Evolutionary conservation across 2,888 invertebrate genomes (phyloP).

Genomic region (Achlya flavicornis): DNA sequence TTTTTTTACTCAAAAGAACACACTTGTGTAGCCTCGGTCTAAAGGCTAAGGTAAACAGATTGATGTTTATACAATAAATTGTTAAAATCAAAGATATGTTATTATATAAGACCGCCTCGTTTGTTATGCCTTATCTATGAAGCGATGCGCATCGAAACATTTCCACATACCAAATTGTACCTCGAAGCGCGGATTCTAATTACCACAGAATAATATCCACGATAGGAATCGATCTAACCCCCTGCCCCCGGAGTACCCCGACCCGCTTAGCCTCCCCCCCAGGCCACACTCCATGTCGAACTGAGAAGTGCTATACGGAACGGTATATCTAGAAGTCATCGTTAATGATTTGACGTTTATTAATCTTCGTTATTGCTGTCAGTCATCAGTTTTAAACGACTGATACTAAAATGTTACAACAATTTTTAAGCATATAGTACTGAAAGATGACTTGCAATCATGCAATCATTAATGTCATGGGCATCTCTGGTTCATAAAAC

Average conservation of each 20-base stretch:
- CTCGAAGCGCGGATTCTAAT: slow-evolving; percentile 73
- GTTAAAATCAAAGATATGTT: not conserved
- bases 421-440: not conserved
- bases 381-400: not conserved
- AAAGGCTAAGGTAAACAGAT: not conserved
- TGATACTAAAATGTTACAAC: not conserved
- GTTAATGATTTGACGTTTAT: slow-evolving; percentile 43
- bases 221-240: slow-evolving; percentile 79
- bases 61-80: not conserved
- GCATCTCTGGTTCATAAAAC: no score
- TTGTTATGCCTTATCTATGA: slow-evolving; percentile 1
- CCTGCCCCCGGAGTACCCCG: slow-evolving; percentile 41
- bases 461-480: not conserved
- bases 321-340: slow-evolving; percentile 43
- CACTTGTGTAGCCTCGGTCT: no score
- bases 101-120: not conserved
- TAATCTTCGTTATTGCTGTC: slow-evolving; percentile 1
- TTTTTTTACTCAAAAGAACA: no score
- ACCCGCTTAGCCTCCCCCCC: slow-evolving; percentile 27
- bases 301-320: slow-evolving; percentile 25
- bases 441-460: not conserved
- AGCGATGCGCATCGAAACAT: slow-evolving; percentile 13
- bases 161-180: slow-evolving; percentile 40
- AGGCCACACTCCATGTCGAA: slow-evolving; percentile 36
- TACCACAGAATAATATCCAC: slow-evolving; percentile 77